Evolutionary conservation across 2,888 invertebrate genomes (phyloP).

Genomic region (Osmoderma eremita): DNA sequence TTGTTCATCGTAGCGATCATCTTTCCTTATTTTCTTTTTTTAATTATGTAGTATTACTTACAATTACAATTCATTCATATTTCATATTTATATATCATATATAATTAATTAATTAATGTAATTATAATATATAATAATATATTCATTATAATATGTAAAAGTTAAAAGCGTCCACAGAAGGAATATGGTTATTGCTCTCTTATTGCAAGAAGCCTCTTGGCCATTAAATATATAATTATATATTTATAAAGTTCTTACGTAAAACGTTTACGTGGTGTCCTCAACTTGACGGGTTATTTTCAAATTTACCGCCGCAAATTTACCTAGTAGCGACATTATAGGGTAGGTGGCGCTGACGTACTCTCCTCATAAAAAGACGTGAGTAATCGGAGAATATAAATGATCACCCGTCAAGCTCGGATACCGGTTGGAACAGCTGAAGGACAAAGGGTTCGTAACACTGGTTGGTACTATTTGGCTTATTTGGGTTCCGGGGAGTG

Average conservation of each 20-base stretch:
- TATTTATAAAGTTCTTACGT: slow-evolving; percentile 64
- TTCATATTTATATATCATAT: slow-evolving; percentile 49
- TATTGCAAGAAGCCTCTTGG: slow-evolving; percentile 69
- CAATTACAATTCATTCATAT: slow-evolving; percentile 58
- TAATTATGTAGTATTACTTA: slow-evolving; percentile 63
- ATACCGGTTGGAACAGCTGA: slow-evolving; percentile 57
- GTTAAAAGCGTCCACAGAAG: slow-evolving; percentile 67
- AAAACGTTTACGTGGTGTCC: slow-evolving; percentile 55
- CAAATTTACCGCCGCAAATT: slow-evolving; percentile 48
- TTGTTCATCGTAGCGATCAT: slow-evolving; percentile 61
- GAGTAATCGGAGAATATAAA: slow-evolving; percentile 47
- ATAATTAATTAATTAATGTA: slow-evolving; percentile 56
- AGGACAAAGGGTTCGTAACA: slow-evolving; percentile 60
- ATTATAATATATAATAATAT: slow-evolving; percentile 59
- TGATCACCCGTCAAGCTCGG: slow-evolving; percentile 47
- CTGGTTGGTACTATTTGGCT: slow-evolving; percentile 54
- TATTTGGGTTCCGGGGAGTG: slow-evolving; percentile 8
- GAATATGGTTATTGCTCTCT: slow-evolving; percentile 68
- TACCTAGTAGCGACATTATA: slow-evolving; percentile 57
- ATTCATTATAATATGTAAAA: slow-evolving; percentile 62
- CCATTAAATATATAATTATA: slow-evolving; percentile 68
- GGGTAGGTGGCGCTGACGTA: slow-evolving; percentile 51
- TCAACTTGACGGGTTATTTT: slow-evolving; percentile 7
- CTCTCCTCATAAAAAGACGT: background rate
- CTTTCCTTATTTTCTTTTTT: slow-evolving; percentile 39